Evolutionary conservation across 2,888 invertebrate species (phyloP), one percentile per base, ranked within the genome.

Genomic region (Bellardia pandia): DNA sequence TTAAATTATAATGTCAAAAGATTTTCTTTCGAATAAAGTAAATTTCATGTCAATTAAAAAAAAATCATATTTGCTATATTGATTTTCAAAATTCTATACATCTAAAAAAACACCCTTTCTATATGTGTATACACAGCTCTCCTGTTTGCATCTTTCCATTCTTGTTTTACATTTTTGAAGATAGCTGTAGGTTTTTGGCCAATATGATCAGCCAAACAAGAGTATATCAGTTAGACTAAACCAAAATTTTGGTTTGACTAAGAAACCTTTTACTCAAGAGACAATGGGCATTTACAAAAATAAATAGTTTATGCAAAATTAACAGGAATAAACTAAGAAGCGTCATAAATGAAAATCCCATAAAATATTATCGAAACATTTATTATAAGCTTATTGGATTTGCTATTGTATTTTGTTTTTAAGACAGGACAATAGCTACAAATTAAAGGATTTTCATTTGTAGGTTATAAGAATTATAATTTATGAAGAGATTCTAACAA

Each of bases 191-290:
- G 16, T 66, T 80, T 86, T 68, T 86, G 86, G 80, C 77, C 80
- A 84, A 80, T 60, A 83, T 69, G 75, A 80, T 72, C 75, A 75
- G 69, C 83, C 79, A 60, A 80, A 83, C 9, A 76, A 66, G 76
- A 80, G 80, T 72, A 51, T 78, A 51, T 78, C 78, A 77, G 53
- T 58, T 56, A 45, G 83, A 33, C 56, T 30, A 62, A 87, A 87
- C 81, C 87, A 87, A 81, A 81, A 82, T 87, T 71, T 81, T 71
- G 87, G 87, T 87, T 87, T 87, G 85, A 66, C 85, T 75, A 75
- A 40, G 78, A 78, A 75, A 78, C 75, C 64, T 87, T 76, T 80
- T 23, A 30, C 51, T 53, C 40, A 30, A 2, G 9, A 60, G 23
- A 66, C 74, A 81, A 82, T 60, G 30, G 37, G 3, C 23, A 68